Percentiles rank a stretch among this genome's conserved stretches.
These are phyloP conservation scores for Dendrocopos noguchii DNA, from an alignment of 2,113 vertebrate species.

Conservation along the genomic window DNA sequence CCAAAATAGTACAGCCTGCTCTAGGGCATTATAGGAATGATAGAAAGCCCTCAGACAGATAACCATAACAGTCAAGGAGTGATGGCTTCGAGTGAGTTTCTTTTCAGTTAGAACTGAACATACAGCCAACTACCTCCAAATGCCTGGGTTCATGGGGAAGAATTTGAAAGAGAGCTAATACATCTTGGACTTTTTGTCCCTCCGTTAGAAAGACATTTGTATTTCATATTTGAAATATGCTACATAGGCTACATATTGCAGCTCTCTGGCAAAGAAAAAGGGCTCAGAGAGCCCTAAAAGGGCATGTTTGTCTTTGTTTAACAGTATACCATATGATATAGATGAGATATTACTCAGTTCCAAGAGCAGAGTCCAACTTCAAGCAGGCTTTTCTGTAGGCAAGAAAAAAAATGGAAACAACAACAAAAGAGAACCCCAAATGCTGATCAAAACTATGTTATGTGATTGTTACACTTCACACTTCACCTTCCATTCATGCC, in stretches of 20 bases:
- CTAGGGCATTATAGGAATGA: background rate
- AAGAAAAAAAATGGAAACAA: background rate
- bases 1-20: background rate
- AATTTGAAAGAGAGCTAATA: background rate
- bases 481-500: background rate
- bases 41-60: background rate
- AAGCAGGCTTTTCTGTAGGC: background rate
- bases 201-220: background rate
- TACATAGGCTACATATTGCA: background rate
- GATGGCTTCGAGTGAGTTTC: background rate
- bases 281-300: background rate
- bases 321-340: background rate
- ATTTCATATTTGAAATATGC: background rate
- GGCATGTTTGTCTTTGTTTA: background rate
- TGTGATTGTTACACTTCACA: background rate
- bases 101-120: background rate
- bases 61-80: background rate
- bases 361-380: background rate
- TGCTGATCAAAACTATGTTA: background rate
- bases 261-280: background rate
- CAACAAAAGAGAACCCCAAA: background rate
- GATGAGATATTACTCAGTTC: background rate
- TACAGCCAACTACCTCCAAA: background rate
- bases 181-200: background rate
- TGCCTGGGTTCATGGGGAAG: background rate